Evolutionary conservation across 1,140 invertebrate genomes (phyloP), one percentile per base, ranked within the genome.

Genomic region (Cotesia chilonis): DNA sequence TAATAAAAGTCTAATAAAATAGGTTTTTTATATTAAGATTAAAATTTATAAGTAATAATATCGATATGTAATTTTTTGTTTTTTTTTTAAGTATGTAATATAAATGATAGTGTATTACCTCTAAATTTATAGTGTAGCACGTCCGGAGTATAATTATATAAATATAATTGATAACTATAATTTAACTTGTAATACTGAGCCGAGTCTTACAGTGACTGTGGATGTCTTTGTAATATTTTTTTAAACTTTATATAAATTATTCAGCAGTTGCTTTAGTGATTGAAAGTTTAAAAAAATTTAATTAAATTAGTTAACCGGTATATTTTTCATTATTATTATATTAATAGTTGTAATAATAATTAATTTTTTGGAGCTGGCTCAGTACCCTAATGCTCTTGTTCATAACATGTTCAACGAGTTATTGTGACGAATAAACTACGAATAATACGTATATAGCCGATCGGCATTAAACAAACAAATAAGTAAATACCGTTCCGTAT

Each of bases 401-500:
- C 35, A 65, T 65, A 37, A 20, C 28, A 9, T 28, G 14, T 51
- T n/a, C 20, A 28, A 14, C 37, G 20, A 71, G 54, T 28, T 41
- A 41, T 41, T 47, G 41, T 47, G 41, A 55, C 12, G 52, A 68
- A 54, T 68, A 68, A 57, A 54, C 65, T 37, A 47, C 35, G 47
- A 54, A 6, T 28, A 28, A 28, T 28, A 28, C 28, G 28, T 28
- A 28, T 28, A 28, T 2, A 28, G 28, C 28, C 28, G 51, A 67
- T 67, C 55, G 65, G 17, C 4, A n/a, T 14, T 38, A 47, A 51
- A 67, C 28, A 28, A 28, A 28, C 28, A 28, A 28, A 28, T 28
- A 28, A 72, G 36, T 28, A 68, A 71, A 41, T 47, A 68, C 70
- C 73, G 70, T 51, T 68, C 71, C 66, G 73, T 74, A 74, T 74